phyloP scores from a whole-genome alignment of 2,113 vertebrate species.

The Melanerpes aurifrons region DNA sequence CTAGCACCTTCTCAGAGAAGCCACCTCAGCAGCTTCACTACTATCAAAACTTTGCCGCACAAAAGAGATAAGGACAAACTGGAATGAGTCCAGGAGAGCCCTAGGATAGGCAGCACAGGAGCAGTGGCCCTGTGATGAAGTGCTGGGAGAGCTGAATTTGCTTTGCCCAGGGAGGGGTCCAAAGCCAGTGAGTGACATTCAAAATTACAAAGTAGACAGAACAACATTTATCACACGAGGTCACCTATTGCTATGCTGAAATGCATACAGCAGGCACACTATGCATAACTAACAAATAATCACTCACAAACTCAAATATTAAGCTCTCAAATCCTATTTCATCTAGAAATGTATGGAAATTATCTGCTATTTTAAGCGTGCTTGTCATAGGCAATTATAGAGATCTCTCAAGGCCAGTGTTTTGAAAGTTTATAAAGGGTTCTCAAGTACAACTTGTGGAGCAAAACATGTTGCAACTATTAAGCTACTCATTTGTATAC shows the following conservation, averaged over 20 bases:
- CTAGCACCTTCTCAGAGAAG: background rate
- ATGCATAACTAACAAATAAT: background rate
- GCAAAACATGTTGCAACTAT: background rate
- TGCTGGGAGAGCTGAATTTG: background rate
- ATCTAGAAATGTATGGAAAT: constrained; percentile 8
- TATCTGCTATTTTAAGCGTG: background rate
- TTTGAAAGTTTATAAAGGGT: background rate
- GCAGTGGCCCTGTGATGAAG: accelerated
- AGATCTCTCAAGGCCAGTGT: background rate
- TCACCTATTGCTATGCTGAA: background rate
- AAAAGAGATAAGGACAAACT: background rate
- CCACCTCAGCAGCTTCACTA: accelerated
- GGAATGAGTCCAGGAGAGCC: background rate
- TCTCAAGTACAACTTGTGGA: background rate
- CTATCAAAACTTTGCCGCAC: background rate
- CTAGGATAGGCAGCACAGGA: background rate
- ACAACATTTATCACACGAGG: background rate
- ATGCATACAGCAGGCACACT: background rate
- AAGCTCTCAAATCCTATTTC: background rate
- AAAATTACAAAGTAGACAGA: background rate
- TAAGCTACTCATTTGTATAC: background rate
- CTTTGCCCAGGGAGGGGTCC: background rate
- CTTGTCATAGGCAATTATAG: constrained; percentile 10
- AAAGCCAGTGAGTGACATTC: background rate
- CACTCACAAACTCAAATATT: background rate